phyloP scores from a whole-genome alignment of 1,140 invertebrate genomes.

The Drosophila littoralis region DNA sequence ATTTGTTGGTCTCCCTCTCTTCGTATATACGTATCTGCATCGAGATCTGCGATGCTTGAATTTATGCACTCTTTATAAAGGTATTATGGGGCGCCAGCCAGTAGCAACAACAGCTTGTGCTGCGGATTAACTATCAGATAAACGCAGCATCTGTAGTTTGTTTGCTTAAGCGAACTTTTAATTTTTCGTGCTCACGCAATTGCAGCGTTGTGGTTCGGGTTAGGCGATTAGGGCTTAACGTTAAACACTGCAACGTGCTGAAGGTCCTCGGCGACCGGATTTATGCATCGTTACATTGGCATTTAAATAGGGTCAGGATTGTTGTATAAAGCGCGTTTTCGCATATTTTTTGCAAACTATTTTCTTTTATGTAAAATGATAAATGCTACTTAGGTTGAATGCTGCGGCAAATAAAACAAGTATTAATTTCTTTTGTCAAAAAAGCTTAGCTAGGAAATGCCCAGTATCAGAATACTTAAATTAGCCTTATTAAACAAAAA shows the following conservation, averaged over 20 bases:
- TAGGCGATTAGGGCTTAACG: slow-evolving; percentile 46
- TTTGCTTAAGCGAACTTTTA: slow-evolving; percentile 27
- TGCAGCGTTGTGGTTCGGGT: background rate
- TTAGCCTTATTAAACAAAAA: too few relatives aligned
- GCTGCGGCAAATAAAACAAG: slow-evolving; percentile 42
- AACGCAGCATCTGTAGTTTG: slow-evolving; percentile 21
- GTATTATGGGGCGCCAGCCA: background rate
- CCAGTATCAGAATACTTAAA: background rate
- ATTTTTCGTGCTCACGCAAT: slow-evolving; percentile 37
- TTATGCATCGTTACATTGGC: slow-evolving; percentile 73
- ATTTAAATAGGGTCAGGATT: slow-evolving; percentile 73
- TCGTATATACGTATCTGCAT: background rate
- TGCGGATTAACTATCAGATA: slow-evolving; percentile 54
- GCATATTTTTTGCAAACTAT: slow-evolving; percentile 38
- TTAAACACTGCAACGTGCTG: slow-evolving; percentile 76
- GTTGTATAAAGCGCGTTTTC: slow-evolving; percentile 17
- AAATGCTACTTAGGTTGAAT: slow-evolving; percentile 75
- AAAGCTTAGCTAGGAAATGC: background rate
- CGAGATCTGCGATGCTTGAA: background rate
- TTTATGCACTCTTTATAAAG: background rate
- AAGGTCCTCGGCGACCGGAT: slow-evolving; percentile 61
- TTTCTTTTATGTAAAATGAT: slow-evolving; percentile 69
- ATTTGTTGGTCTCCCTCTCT: slow-evolving; percentile 18
- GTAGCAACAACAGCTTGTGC: slow-evolving; percentile 21
- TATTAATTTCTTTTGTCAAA: too few relatives aligned